Conservation (phyloP, 1,140 invertebrate species). For the Dreissena polymorpha region DNA sequence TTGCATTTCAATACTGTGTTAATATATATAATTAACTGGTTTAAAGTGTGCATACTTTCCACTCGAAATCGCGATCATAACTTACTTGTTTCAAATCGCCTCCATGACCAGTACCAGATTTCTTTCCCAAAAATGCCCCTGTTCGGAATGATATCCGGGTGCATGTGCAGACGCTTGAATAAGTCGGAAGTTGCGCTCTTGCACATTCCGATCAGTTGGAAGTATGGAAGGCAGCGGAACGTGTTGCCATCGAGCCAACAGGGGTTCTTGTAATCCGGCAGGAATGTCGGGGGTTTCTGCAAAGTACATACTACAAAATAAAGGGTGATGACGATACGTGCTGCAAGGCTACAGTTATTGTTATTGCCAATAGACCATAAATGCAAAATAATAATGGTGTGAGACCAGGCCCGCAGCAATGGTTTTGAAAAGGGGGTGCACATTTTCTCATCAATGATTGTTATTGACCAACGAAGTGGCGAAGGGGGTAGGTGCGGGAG, state of each 20-base stretch:
- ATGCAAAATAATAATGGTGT: too few species aligned
- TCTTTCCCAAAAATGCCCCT: constrained; percentile 63
- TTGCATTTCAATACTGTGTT: too few species aligned
- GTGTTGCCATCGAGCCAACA: constrained; percentile 55
- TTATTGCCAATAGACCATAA: too few species aligned
- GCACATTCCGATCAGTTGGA: constrained; percentile 67
- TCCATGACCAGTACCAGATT: constrained; percentile 72
- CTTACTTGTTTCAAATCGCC: constrained; percentile 63
- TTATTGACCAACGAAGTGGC: too few species aligned
- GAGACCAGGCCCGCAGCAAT: too few species aligned
- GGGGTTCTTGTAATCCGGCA: constrained; percentile 67
- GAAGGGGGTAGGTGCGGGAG: too few species aligned
- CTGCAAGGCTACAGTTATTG: too few species aligned
- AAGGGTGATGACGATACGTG: too few species aligned
- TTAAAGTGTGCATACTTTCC: not conserved
- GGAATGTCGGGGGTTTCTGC: constrained; percentile 57
- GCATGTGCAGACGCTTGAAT: constrained; percentile 58
- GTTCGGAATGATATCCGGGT: constrained; percentile 58
- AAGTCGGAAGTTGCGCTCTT: constrained; percentile 71
- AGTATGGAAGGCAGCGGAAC: constrained; percentile 68
- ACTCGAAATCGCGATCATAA: not conserved
- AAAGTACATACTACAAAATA: not conserved
- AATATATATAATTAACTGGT: too few species aligned
- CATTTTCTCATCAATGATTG: too few species aligned
- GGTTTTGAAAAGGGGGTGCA: too few species aligned